phyloP scores from a whole-genome alignment of 23 tunicate genomes.

The Trididemnum clinides region DNA sequence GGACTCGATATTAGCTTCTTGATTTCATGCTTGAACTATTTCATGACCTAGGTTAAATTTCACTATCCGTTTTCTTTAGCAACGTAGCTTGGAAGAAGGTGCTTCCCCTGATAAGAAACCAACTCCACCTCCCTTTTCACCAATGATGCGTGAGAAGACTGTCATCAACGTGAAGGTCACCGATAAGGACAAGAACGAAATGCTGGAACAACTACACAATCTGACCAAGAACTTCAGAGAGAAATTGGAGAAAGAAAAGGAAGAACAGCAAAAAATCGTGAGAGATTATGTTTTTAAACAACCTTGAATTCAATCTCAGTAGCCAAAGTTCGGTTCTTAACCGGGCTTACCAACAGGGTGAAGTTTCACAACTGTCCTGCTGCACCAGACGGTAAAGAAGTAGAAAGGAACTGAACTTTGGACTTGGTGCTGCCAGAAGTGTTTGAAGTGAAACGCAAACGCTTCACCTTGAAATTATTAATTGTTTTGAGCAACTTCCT shows the following conservation, averaged over 20 bases:
- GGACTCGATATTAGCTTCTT: too few relatives aligned
- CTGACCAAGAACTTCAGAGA: constrained; percentile 7
- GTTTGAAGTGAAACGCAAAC: too few relatives aligned
- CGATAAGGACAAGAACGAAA: constrained; percentile 37
- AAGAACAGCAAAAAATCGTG: constrained; percentile 17
- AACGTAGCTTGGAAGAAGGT: background rate
- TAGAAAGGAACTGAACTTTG: too few relatives aligned
- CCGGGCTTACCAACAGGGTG: too few relatives aligned
- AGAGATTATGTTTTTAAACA: too few relatives aligned
- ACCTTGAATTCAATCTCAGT: too few relatives aligned
- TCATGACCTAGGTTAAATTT: background rate
- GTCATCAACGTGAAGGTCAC: constrained; percentile 42
- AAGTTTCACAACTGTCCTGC: too few relatives aligned
- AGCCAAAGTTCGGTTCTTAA: too few relatives aligned
- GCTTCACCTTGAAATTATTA: too few relatives aligned
- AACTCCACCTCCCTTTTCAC: constrained; percentile 25
- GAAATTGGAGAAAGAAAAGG: constrained; percentile 31
- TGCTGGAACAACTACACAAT: constrained; percentile 45
- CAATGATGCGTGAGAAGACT: constrained; percentile 65
- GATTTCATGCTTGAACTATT: background rate
- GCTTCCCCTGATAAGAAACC: background rate
- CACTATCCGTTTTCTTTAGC: background rate
- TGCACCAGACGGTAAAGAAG: too few relatives aligned
- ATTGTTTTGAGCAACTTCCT: too few relatives aligned
- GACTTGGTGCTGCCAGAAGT: too few relatives aligned